phyloP scores from a whole-genome alignment of 2,888 invertebrate species.

The Acrobasis repandana region DNA sequence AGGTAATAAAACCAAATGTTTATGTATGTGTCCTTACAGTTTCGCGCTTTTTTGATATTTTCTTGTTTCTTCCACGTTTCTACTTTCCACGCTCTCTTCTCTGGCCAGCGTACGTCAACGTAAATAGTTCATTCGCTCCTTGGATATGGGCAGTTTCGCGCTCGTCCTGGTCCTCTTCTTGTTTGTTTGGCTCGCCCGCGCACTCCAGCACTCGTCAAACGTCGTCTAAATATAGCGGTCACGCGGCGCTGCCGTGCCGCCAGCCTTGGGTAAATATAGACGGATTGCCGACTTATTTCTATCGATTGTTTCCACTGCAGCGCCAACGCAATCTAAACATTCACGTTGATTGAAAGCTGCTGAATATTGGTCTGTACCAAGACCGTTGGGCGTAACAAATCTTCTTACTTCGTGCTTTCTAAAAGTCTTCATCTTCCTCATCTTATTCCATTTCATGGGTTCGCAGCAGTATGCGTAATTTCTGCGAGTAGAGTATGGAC shows the following conservation, averaged over 20 bases:
- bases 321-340: neutral
- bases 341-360: neutral
- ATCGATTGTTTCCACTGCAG: slow-evolving; percentile 18
- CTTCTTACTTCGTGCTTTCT: too few species aligned
- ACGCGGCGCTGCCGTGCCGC: slow-evolving; percentile 42
- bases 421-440: too few species aligned
- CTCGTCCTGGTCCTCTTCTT: slow-evolving; percentile 25
- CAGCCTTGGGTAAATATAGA: slow-evolving; percentile 47
- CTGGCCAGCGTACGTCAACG: too few species aligned
- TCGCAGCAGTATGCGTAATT: too few species aligned
- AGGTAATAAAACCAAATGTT: too few species aligned
- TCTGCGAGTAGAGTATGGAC: too few species aligned
- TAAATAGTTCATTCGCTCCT: neutral
- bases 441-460: too few species aligned
- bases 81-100: too few species aligned
- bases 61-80: too few species aligned
- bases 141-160: neutral
- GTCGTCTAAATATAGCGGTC: slow-evolving; percentile 42
- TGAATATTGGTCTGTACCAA: neutral
- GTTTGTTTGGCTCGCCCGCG: slow-evolving; percentile 63
- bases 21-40: too few species aligned
- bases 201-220: slow-evolving; percentile 56
- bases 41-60: too few species aligned
- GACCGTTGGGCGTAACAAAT: too few species aligned
- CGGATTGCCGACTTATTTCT: slow-evolving; percentile 13